Evolutionary conservation across 2,797 vertebrate genomes (phyloP).

Genomic region (Pempheris klunzingeri): DNA sequence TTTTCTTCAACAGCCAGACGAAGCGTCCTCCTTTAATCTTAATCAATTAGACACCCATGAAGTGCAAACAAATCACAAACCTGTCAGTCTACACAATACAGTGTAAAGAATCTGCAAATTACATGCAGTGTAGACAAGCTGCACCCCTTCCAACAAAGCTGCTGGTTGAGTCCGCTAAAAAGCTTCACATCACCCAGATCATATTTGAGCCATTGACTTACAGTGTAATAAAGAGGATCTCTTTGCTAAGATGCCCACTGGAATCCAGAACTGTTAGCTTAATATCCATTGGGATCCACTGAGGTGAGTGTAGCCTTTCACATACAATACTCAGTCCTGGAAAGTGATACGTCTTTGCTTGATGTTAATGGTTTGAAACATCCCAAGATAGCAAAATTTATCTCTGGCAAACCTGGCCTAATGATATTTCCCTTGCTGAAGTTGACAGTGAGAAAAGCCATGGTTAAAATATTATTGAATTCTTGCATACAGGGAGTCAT

Average conservation of each 20-base stretch:
- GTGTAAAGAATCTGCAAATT: conserved; percentile 74
- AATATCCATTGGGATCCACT: conserved; percentile 78
- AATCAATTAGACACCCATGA: conserved; percentile 82
- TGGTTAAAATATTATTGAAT: conserved; percentile 68
- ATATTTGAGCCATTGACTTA: conserved; percentile 74
- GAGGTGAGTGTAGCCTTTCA: conserved; percentile 78
- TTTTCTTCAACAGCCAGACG: conserved; percentile 76
- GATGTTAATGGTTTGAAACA: conserved; percentile 76
- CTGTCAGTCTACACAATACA: conserved; percentile 74
- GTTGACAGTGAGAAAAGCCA: conserved; percentile 63
- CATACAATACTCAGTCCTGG: conserved; percentile 65
- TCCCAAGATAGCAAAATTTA: conserved; percentile 68
- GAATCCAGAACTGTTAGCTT: conserved; percentile 73
- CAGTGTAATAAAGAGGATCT: conserved; percentile 71
- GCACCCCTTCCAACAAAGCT: conserved; percentile 57
- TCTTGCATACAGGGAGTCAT: conserved; percentile 59
- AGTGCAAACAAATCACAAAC: conserved; percentile 79
- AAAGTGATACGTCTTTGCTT: conserved; percentile 74
- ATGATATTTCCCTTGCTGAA: conserved; percentile 67
- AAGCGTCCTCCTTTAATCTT: conserved; percentile 79
- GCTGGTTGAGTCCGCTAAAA: conserved; percentile 54
- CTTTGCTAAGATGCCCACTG: conserved; percentile 71
- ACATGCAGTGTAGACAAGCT: conserved; percentile 70
- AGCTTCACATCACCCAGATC: conserved; percentile 61
- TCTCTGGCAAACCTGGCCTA: conserved; percentile 60